Evolutionary conservation across 2,113 vertebrate species (phyloP), one percentile per base, ranked within the genome.

Genomic region (Struthio camelus): DNA sequence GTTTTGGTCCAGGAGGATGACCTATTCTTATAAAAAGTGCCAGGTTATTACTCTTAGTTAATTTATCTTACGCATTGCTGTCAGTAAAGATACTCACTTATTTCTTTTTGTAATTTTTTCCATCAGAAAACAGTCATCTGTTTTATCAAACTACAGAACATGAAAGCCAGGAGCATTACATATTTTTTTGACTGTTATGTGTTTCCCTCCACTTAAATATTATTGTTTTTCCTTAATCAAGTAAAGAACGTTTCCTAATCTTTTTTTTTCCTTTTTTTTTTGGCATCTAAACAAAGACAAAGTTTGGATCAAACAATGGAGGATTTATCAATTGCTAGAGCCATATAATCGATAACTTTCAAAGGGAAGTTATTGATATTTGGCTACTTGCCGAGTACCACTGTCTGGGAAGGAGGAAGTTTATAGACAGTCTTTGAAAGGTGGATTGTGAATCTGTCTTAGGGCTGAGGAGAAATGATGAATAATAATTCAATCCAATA

Each of bases 221-320:
- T 80, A 36, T 34, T 3, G 28, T 77, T 88, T 72, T 73, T 85
- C 34, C 67, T 94, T 87, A 90, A 76, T 72, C 82, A 72, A 76
- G 65, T 76, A 40, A 87, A 78, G 61, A 85, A 86, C 0, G 0
- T 93, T 91, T 88, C 50, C 69, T 88, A 56, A 94, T 95, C 76
- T 91, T 90, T 59, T 34, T 19, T 32, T 79, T 40, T 88, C 89
- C 89, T 59, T 34, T 19, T 32, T 79, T 40, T 88, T 66, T 69
- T 89, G 82, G 81, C 71, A 56, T 64, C 44, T 85, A 87, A 95
- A 89, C 75, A 96, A 95, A 92, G 80, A 65, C 66, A 42, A 94
- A 84, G 32, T 75, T 72, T 79, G 65, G 44, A 64, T 89, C 25
- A 25, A 85, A 75, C 70, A 70, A 40, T 34, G 69, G 77, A 80